These are phyloP conservation scores for Hemaris fuciformis DNA, from an alignment of 2,888 invertebrate species.

Conservation along the genomic window DNA sequence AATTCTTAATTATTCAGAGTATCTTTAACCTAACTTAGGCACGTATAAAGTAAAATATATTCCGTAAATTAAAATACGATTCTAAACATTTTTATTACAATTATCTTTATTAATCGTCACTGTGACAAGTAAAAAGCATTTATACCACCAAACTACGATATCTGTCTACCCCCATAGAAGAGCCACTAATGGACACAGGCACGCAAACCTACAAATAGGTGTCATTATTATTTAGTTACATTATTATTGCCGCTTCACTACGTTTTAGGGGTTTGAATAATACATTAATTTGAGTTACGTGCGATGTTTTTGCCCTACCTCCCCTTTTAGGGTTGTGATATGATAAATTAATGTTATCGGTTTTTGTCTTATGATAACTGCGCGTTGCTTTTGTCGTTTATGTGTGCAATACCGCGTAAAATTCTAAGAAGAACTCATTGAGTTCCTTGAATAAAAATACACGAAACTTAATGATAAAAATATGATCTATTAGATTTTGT, in stretches of 20 bases:
- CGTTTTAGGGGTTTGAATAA: conserved; percentile 2
- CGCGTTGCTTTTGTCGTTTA: no score
- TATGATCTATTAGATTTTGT: no score
- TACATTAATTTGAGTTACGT: conserved; percentile 5
- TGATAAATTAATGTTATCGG: not conserved
- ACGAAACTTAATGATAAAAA: no score
- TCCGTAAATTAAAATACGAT: no score
- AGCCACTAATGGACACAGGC: conserved; percentile 30
- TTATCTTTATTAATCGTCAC: not conserved
- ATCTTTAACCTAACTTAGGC: no score
- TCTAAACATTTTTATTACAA: no score
- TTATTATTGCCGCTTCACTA: not conserved
- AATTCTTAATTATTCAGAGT: no score
- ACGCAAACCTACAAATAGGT: conserved; percentile 38
- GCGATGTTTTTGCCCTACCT: not conserved
- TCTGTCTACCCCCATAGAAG: not conserved
- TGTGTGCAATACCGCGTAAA: no score
- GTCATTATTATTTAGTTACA: conserved; percentile 22
- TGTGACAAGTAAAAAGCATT: not conserved
- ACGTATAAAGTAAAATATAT: no score
- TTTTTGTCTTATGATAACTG: not conserved
- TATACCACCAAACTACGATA: not conserved
- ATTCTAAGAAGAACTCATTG: no score
- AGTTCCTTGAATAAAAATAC: no score
- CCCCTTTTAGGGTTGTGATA: not conserved